Evolutionary conservation across 1,140 invertebrate genomes (phyloP), one percentile per base, ranked within the genome.

Genomic region (Aphidius ervi): DNA sequence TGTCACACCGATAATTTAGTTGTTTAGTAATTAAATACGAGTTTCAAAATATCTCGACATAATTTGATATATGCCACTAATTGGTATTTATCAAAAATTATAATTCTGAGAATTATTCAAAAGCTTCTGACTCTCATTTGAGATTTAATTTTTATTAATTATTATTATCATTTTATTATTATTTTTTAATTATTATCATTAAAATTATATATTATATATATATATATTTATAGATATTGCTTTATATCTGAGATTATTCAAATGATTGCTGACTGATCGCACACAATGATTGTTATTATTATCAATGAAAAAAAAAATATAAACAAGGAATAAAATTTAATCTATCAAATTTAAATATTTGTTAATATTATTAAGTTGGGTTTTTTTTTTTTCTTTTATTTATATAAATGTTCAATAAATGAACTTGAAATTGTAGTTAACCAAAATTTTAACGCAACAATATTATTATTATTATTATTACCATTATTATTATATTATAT

Each of bases 361-460:
- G 49, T 7, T 9, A 16, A 16, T 16, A 48, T 48, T 52, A 52
- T 31, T 52, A 37, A 31, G 8, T 37, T 31, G 49, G 6, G 8
- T 52, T 31, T 6, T 31, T 9, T 31, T 16, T 52, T 8, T 9
- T 52, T 23, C 2, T 52, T 52, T 16, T 31, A 4, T 31, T 52
- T 52, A 9, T n/a, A 3, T 9, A 46, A 5, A 48, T 23, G 20
- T n/a, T n/a, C 10, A 48, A 48, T 7, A 6, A 48, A 48, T 48
- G 6, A 48, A 48, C 37, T 40, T 46, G 20, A 58, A 48, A 49
- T 8, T 37, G 49, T 39, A 23, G 49, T 52, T 39, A 52, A 39
- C 39, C 39, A 54, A 54, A 54, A 58, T 48, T 39, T 46, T 41
- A 52, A 59, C 57, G 57, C 57, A 59, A 59, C 48, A 59, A 43